Evolutionary conservation across 2,113 vertebrate species (phyloP).

Genomic region (Murina feae): DNA sequence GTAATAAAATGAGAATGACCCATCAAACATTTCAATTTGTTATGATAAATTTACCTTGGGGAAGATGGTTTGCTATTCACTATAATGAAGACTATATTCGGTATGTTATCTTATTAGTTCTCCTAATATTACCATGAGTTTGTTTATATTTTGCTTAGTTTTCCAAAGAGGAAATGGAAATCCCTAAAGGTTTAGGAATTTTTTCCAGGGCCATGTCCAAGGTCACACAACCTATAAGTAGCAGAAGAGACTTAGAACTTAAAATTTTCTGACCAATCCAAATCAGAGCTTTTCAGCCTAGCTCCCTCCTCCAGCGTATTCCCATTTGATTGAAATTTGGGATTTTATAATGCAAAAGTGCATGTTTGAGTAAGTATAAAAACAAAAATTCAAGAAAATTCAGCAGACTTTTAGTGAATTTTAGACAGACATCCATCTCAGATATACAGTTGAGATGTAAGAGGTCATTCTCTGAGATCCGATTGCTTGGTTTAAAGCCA

Average conservation of each 20-base stretch:
- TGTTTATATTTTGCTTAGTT: constrained; percentile 16
- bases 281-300: neutral
- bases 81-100: neutral
- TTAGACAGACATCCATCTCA: neutral
- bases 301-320: neutral
- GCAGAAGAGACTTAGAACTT: neutral
- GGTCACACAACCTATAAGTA: neutral
- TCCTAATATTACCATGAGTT: neutral
- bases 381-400: neutral
- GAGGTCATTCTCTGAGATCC: neutral
- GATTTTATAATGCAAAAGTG: neutral
- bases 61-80: neutral
- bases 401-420: neutral
- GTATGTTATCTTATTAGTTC: neutral
- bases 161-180: constrained; percentile 9
- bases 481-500: neutral
- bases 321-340: neutral
- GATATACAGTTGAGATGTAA: neutral
- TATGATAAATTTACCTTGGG: neutral
- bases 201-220: neutral
- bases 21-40: neutral
- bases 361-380: neutral
- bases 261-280: neutral
- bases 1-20: neutral
- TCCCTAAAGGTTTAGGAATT: neutral